These are phyloP conservation scores for Cephus sareptanus DNA, from an alignment of 2,888 invertebrate genomes.

Conservation along the genomic window DNA sequence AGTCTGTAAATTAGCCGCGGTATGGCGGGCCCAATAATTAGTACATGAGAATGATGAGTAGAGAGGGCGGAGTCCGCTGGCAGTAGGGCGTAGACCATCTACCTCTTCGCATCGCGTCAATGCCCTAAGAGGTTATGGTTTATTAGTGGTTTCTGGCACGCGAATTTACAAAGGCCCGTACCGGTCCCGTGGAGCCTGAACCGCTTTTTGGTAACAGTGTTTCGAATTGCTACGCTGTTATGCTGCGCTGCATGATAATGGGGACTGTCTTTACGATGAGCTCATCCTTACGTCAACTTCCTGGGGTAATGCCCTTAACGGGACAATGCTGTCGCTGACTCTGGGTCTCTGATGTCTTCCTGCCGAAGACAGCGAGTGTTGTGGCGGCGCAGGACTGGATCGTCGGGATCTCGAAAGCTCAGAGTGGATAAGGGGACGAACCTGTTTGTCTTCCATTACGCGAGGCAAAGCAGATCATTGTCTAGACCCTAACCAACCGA, in stretches of 20 bases:
- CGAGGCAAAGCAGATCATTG: slow-evolving; percentile 57
- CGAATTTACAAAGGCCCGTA: slow-evolving; percentile 3
- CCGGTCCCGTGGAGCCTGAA: neutral
- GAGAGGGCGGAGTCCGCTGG: slow-evolving; percentile 25
- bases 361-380: slow-evolving; percentile 22
- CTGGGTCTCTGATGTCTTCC: neutral
- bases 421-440: slow-evolving; percentile 40
- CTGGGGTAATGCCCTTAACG: neutral
- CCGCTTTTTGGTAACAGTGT: neutral
- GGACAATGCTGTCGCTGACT: neutral
- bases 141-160: slow-evolving; percentile 11
- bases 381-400: slow-evolving; percentile 14
- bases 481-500: slow-evolving; percentile 53
- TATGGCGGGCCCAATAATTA: slow-evolving; percentile 25
- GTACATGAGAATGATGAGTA: slow-evolving; percentile 33
- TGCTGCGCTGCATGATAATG: neutral
- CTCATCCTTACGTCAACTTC: neutral
- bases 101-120: slow-evolving; percentile 18
- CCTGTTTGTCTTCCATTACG: slow-evolving; percentile 58
- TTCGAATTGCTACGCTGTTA: neutral
- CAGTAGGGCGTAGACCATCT: slow-evolving; percentile 23
- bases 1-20: slow-evolving; percentile 7
- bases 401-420: neutral
- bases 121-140: slow-evolving; percentile 6
- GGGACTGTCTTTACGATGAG: neutral